A percentile compares a stretch with the other conserved stretches of the same genome.
These are phyloP conservation scores for Netelia virgata DNA, from an alignment of 2,888 invertebrate species.

Conservation along the genomic window DNA sequence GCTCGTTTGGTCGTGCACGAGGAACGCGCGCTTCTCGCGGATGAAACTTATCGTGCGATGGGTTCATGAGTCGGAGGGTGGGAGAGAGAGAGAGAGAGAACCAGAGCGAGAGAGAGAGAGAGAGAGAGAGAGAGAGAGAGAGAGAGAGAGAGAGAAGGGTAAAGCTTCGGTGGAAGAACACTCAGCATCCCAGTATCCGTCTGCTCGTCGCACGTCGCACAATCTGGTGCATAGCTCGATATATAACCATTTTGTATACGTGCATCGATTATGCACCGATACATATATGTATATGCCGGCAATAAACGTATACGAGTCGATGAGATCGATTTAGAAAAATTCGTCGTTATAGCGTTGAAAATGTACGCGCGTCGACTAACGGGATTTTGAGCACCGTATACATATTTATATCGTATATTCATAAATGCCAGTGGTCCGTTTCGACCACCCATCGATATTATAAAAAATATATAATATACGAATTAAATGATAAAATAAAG, in stretches of 20 bases:
- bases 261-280: neutral
- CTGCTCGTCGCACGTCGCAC: constrained; percentile 64
- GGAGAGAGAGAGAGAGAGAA: constrained; percentile 1
- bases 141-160: neutral
- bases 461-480: neutral
- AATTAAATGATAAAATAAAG: neutral
- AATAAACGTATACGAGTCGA: constrained; percentile 32
- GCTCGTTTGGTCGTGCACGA: constrained; percentile 31
- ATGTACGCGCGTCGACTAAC: constrained; percentile 15
- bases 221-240: constrained; percentile 15
- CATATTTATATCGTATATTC: neutral
- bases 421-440: neutral
- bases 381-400: neutral
- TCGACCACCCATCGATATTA: neutral
- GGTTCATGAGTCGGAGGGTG: neutral
- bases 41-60: constrained; percentile 44
- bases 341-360: constrained; percentile 1
- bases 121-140: constrained; percentile 1
- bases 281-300: neutral
- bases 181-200: constrained; percentile 62
- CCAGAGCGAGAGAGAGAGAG: constrained; percentile 1
- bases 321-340: constrained; percentile 31
- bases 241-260: neutral
- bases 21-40: constrained; percentile 48
- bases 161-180: neutral